phyloP scores from a whole-genome alignment of 2,113 vertebrate genomes.

The Dromiciops gliroides region DNA sequence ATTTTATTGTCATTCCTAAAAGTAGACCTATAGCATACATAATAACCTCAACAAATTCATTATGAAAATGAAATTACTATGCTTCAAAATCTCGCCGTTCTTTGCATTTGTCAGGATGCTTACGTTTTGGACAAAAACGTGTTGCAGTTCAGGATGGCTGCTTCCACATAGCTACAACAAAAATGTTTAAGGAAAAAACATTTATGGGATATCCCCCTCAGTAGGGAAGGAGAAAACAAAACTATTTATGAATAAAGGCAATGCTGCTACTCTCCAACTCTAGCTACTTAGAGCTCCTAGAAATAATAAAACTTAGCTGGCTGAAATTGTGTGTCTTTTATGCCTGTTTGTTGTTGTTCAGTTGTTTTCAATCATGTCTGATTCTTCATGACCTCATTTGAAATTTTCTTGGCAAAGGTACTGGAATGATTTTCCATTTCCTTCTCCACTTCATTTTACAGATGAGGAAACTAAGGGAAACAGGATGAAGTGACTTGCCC shows the following conservation, averaged over 20 bases:
- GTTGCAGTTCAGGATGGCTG: conserved; percentile 97
- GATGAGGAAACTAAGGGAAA: neutral
- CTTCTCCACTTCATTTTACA: neutral
- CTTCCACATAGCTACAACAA: conserved; percentile 92
- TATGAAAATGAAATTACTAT: neutral
- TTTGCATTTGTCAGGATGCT: conserved; percentile 69
- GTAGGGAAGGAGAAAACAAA: neutral
- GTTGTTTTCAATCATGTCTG: neutral
- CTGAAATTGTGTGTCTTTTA: neutral
- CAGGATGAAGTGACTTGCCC: neutral
- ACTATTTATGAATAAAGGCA: neutral
- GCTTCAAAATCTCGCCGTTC: neutral
- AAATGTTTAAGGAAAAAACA: conserved; percentile 82
- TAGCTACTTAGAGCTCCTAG: neutral
- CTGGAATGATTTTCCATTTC: neutral
- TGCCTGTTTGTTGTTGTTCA: neutral
- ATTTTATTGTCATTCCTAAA: neutral
- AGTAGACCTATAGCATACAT: neutral
- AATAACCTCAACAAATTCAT: neutral
- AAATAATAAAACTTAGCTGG: neutral
- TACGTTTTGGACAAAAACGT: conserved; percentile 94
- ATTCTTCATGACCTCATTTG: neutral
- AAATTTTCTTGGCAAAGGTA: neutral
- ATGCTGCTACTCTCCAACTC: neutral
- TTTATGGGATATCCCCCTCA: neutral